These are phyloP conservation scores for Tolypeutes matacus DNA, from an alignment of 2,797 vertebrate genomes.

Conservation along the genomic window DNA sequence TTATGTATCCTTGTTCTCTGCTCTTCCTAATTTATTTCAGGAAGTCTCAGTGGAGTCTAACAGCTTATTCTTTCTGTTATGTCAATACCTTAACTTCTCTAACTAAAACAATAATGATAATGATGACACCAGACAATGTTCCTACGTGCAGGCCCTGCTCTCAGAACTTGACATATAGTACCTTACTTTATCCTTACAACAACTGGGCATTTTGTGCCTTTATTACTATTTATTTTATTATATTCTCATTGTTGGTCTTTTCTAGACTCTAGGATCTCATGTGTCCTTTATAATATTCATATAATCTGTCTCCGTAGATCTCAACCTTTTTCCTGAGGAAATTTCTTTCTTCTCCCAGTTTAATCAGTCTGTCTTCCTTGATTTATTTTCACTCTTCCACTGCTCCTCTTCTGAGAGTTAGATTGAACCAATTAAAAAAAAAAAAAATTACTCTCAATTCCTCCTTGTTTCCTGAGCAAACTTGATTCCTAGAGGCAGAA, in stretches of 20 bases:
- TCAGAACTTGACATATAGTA: background rate
- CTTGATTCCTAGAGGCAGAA: background rate
- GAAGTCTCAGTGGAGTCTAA: background rate
- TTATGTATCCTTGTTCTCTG: background rate
- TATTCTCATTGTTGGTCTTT: background rate
- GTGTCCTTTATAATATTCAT: constrained; percentile 5
- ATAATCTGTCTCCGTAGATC: background rate
- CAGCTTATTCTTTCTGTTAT: background rate
- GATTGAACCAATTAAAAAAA: background rate
- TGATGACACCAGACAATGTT: background rate
- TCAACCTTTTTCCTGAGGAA: constrained; percentile 22
- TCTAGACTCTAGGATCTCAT: background rate
- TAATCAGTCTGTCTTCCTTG: constrained; percentile 25
- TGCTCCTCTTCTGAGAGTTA: background rate
- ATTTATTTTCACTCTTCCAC: constrained; percentile 42
- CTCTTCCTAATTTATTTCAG: background rate
- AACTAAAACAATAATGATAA: background rate
- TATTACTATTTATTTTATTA: background rate
- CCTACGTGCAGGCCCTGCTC: background rate
- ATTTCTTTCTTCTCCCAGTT: background rate
- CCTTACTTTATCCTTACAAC: background rate
- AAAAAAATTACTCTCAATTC: background rate
- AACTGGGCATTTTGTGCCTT: background rate
- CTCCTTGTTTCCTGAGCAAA: constrained; percentile 11
- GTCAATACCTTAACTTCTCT: background rate